Conservation (phyloP, 2,797 vertebrate species). For the Taeniopygia guttata region DNA sequence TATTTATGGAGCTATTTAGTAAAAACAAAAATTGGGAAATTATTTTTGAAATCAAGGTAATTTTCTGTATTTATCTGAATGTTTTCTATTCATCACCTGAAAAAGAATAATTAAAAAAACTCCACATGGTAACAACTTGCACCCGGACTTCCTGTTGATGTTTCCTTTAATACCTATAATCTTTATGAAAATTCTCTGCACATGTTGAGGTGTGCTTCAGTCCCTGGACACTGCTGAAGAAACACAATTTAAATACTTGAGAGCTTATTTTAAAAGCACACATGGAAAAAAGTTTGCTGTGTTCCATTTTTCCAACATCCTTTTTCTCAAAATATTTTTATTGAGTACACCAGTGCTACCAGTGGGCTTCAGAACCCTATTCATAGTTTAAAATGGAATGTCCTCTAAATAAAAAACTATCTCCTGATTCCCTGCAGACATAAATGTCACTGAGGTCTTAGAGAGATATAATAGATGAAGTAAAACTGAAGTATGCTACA, state of each 20-base stretch:
- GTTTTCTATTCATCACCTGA: not conserved
- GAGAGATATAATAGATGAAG: not conserved
- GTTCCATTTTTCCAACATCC: not conserved
- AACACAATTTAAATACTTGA: not conserved
- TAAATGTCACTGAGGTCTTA: not conserved
- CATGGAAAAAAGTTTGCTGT: not conserved
- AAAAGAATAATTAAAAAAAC: not conserved
- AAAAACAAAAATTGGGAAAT: not conserved
- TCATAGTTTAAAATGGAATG: not conserved
- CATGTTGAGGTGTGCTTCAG: not conserved
- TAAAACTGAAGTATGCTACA: not conserved
- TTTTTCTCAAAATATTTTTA: not conserved
- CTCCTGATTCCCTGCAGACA: not conserved
- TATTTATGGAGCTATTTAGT: not conserved
- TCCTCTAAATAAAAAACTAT: not conserved
- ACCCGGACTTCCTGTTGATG: not conserved
- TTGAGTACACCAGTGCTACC: not conserved
- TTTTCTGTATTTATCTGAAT: not conserved
- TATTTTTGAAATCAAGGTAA: not conserved
- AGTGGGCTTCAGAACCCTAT: not conserved
- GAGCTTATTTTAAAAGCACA: not conserved
- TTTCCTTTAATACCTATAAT: not conserved
- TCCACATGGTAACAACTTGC: not conserved
- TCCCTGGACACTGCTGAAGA: not conserved
- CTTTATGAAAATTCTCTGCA: not conserved